Evolutionary conservation across 1,140 invertebrate species (phyloP), one percentile per base, ranked within the genome.

Genomic region (Mya arenaria): DNA sequence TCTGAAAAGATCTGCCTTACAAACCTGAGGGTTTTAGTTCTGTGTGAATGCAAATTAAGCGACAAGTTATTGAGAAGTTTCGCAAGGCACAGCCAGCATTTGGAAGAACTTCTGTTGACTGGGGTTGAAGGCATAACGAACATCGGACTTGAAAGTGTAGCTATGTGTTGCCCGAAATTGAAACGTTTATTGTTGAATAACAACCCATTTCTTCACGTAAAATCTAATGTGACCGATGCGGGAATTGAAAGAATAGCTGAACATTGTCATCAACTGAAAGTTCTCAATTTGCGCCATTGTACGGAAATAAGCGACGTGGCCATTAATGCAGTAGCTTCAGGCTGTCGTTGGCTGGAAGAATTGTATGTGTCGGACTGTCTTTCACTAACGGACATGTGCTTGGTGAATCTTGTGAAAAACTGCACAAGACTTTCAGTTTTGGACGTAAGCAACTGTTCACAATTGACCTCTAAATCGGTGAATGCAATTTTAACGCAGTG

Each of bases 201-300:
- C 30, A 39, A 69, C 41, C 56, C 48, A 23, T 30, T 41, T 0
- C 58, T 55, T 63, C 63, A 72, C 8, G n/a, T 34, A 37, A 74
- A 69, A 25, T 73, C 73, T 39, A 79, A 68, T 60, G 65, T 84
- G 6, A 84, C 78, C 44, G 39, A 69, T 69, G 41, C 52, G 30
- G 85, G 83, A 17, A 37, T 86, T 23, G 44, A 72, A 55, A 62
- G 36, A 37, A 73, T 86, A 17, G 69, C 79, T 5, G 44, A 60
- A 32, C 56, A 69, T 32, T 84, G 85, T 39, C n/a, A 19, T 19
- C 30, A 84, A 5, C 60, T 86, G 28, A 66, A 63, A 63, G 68
- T 80, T 44, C 37, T 86, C 3, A 75, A 82, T 23, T 48, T 86
- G 32, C 78, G 69, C 44, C 56, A 66, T 44, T 86, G 85, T 63